phyloP scores from a whole-genome alignment of 2,888 invertebrate genomes.

The Scelioninae gen. 2 region DNA sequence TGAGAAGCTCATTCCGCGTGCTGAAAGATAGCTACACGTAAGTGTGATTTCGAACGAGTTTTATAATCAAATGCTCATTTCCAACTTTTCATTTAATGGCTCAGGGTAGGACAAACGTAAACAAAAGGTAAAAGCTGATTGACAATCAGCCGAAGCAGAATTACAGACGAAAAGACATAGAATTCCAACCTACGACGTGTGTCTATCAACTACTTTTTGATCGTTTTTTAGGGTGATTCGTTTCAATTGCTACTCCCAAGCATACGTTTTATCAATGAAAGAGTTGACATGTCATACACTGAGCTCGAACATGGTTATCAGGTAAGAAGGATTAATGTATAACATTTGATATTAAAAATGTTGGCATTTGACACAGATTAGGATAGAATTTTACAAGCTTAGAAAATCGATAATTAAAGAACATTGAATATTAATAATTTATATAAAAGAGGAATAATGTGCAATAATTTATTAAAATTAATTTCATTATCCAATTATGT shows the following conservation, averaged over 20 bases:
- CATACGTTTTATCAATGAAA: slow-evolving; percentile 69
- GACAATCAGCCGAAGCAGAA: background rate
- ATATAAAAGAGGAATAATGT: too few species aligned
- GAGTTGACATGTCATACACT: slow-evolving; percentile 87
- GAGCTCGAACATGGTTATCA: slow-evolving; percentile 95
- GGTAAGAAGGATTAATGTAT: slow-evolving; percentile 81
- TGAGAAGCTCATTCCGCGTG: background rate
- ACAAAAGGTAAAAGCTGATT: background rate
- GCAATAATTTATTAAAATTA: too few species aligned
- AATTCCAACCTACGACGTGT: too few species aligned
- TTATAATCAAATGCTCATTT: background rate
- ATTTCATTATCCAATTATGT: too few species aligned
- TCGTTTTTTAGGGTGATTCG: background rate
- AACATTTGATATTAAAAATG: too few species aligned
- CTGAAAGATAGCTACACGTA: background rate
- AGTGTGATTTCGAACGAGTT: background rate
- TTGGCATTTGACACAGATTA: too few species aligned
- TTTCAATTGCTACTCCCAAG: background rate
- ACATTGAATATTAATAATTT: too few species aligned
- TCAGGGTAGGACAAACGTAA: background rate
- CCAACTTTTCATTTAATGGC: background rate
- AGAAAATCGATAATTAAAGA: too few species aligned
- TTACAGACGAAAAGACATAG: too few species aligned
- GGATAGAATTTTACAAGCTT: too few species aligned
- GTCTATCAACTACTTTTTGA: background rate